Evolutionary conservation across 2,113 vertebrate species (phyloP).

Genomic region (Ovibos moschatus): DNA sequence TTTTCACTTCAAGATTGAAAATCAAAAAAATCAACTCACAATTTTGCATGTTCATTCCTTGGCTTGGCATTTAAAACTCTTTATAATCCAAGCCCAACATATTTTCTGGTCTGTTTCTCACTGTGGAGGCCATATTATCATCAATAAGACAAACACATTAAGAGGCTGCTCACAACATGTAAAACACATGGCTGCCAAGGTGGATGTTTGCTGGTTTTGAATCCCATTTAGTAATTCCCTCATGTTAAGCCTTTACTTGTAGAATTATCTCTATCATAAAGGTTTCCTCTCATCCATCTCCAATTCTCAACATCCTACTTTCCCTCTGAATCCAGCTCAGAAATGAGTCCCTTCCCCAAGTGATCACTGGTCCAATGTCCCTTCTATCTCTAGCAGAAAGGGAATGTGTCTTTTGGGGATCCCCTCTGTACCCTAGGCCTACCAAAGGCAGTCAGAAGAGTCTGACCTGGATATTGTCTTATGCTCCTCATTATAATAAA

Average conservation of each 20-base stretch:
- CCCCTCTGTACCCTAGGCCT: rapidly evolving
- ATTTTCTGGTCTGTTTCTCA: background rate
- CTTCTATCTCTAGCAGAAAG: background rate
- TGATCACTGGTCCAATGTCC: too few relatives aligned
- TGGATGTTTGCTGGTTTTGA: background rate
- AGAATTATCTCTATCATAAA: background rate
- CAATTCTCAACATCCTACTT: background rate
- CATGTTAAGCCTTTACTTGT: background rate
- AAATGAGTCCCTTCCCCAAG: background rate
- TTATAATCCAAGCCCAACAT: background rate
- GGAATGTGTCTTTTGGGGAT: rapidly evolving
- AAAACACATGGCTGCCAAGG: background rate
- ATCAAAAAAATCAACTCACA: background rate
- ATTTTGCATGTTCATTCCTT: background rate
- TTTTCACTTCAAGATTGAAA: background rate
- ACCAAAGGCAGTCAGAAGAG: background rate
- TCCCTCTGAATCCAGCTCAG: background rate
- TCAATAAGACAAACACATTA: background rate
- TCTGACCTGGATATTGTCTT: background rate
- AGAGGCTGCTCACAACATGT: background rate
- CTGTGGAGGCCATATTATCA: background rate
- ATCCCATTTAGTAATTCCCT: background rate
- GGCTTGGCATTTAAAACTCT: background rate
- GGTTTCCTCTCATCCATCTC: background rate
- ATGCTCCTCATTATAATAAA: background rate